Conservation (phyloP, 2,888 invertebrate species). For the Abscondita cerata region DNA sequence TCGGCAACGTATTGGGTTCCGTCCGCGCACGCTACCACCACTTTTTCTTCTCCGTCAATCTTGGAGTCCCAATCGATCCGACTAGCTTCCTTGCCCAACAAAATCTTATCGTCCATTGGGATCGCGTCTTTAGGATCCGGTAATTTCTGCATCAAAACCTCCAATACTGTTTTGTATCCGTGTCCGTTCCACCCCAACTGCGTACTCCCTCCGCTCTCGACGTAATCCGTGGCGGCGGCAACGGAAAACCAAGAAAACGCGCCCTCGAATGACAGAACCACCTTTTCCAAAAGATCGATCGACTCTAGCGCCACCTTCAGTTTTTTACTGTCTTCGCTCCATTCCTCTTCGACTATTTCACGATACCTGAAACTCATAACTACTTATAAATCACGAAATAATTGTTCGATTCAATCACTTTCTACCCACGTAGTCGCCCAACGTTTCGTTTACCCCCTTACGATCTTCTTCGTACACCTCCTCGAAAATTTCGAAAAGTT, state of each 20-base stretch:
- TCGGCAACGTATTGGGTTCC: constrained; percentile 62
- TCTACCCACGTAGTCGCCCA: constrained; percentile 68
- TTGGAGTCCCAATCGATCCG: constrained; percentile 35
- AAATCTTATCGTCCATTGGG: constrained; percentile 40
- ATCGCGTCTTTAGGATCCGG: constrained; percentile 11
- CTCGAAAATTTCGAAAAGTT: constrained; percentile 29
- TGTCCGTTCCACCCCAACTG: constrained; percentile 76
- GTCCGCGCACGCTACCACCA: constrained; percentile 60
- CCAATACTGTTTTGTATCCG: constrained; percentile 73
- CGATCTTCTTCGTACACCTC: constrained; percentile 32
- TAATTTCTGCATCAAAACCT: constrained; percentile 63
- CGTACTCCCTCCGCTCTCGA: constrained; percentile 73
- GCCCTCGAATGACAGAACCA: constrained; percentile 49
- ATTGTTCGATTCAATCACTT: constrained; percentile 67
- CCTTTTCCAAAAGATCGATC: constrained; percentile 11
- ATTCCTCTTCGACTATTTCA: not conserved
- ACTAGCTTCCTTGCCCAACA: constrained; percentile 37
- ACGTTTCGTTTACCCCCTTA: constrained; percentile 19
- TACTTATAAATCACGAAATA: not conserved
- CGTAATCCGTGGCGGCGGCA: constrained; percentile 71
- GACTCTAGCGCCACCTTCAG: constrained; percentile 10
- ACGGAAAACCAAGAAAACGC: constrained; percentile 71
- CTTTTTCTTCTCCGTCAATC: constrained; percentile 17
- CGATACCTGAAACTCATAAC: not conserved
- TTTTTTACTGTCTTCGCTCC: constrained; percentile 4